phyloP scores from a whole-genome alignment of 2,888 invertebrate species.

The Drosophila limbata region DNA sequence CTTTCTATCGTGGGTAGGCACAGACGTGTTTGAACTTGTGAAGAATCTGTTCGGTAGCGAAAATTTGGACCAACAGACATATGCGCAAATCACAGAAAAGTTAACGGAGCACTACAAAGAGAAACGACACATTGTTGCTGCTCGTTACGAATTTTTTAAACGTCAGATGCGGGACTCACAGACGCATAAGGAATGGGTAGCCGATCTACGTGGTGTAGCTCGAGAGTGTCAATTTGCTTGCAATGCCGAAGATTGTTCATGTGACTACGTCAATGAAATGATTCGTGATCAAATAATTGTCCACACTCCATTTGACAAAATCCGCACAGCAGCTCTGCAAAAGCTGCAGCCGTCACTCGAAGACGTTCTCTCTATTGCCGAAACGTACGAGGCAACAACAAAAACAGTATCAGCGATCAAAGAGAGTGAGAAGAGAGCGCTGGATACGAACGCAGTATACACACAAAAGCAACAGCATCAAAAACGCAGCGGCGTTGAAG shows the following conservation, averaged over 20 bases:
- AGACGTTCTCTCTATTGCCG: neutral
- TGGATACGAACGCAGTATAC: neutral
- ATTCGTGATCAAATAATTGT: too few species aligned
- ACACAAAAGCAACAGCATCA: neutral
- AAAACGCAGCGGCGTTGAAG: neutral
- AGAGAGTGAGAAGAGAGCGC: neutral
- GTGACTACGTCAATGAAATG: too few species aligned
- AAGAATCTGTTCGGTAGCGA: neutral
- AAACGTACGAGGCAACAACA: conserved; percentile 13
- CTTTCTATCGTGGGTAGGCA: too few species aligned
- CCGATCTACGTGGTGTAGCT: too few species aligned
- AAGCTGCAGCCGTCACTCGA: too few species aligned
- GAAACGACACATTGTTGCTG: conserved; percentile 5
- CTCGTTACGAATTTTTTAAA: neutral
- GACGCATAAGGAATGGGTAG: too few species aligned
- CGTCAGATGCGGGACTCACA: too few species aligned
- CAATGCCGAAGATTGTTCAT: too few species aligned
- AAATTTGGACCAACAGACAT: neutral
- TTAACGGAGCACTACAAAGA: neutral
- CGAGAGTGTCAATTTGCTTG: too few species aligned
- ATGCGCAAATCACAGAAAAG: neutral
- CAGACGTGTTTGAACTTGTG: too few species aligned
- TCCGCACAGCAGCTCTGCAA: too few species aligned
- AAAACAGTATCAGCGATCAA: neutral
- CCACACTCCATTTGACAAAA: too few species aligned